Evolutionary conservation across 1,140 invertebrate species (phyloP).

Genomic region (Pissodes strobi): DNA sequence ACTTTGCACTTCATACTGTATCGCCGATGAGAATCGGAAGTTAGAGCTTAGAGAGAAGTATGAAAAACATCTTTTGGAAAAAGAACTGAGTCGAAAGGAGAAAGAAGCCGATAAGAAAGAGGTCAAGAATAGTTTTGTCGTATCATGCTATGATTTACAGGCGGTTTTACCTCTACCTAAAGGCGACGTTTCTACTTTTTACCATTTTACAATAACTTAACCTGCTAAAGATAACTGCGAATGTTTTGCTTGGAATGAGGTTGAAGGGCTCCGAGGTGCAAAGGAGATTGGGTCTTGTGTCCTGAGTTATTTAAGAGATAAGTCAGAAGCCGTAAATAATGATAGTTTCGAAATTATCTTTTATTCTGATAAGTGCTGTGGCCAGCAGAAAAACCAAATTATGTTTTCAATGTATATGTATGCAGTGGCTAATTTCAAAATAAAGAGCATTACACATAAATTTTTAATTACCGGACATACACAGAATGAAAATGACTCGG

Average conservation of each 20-base stretch:
- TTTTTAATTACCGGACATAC: constrained; percentile 48
- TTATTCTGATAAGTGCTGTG: constrained; percentile 54
- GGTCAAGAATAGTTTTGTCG: constrained; percentile 30
- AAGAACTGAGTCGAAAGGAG: constrained; percentile 38
- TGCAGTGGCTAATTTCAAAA: constrained; percentile 38
- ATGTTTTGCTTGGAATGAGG: constrained; percentile 58
- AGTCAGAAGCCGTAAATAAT: constrained; percentile 31
- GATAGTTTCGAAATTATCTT: constrained; percentile 41
- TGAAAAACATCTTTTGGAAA: constrained; percentile 44
- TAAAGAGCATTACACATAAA: constrained; percentile 48
- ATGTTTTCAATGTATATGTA: constrained; percentile 45
- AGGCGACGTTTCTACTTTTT: constrained; percentile 41
- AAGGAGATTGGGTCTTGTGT: constrained; percentile 56
- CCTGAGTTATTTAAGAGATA: constrained; percentile 44
- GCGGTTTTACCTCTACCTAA: constrained; percentile 42
- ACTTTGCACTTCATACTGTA: constrained; percentile 39
- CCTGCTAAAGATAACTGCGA: constrained; percentile 32
- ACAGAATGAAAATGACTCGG: constrained; percentile 47
- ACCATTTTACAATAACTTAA: constrained; percentile 51
- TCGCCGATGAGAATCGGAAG: constrained; percentile 38
- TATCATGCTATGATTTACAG: constrained; percentile 48
- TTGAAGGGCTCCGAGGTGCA: constrained; percentile 52
- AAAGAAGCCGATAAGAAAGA: constrained; percentile 40
- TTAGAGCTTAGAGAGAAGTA: constrained; percentile 24
- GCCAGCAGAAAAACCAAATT: too few species aligned